Evolutionary conservation across 2,797 vertebrate species (phyloP).

Genomic region (Smutsia gigantea): DNA sequence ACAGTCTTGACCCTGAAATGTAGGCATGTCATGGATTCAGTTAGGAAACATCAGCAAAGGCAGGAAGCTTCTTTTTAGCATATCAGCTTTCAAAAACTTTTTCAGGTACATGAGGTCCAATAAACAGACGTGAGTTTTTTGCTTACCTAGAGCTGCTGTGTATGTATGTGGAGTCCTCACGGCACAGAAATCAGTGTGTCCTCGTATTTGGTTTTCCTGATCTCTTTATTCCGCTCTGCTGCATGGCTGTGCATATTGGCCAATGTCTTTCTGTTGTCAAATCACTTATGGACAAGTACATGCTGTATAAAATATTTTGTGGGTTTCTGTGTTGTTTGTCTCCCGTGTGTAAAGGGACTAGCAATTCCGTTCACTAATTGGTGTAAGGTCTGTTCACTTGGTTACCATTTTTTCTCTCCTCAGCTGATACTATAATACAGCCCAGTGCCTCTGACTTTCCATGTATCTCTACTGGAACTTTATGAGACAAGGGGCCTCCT

Average conservation of each 20-base stretch:
- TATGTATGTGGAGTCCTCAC: rapidly evolving
- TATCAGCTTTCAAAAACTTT: not conserved
- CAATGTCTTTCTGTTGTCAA: not conserved
- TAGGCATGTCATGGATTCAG: rapidly evolving
- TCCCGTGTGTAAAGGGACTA: not conserved
- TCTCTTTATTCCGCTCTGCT: not conserved
- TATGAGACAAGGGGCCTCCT: no score
- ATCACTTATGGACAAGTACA: not conserved
- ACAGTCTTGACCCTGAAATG: not conserved
- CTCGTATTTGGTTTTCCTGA: no score
- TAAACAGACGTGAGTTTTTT: not conserved
- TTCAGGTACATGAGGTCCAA: not conserved
- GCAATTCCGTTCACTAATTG: not conserved
- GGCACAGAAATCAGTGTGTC: not conserved
- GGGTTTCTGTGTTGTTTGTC: not conserved
- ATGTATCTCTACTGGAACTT: not conserved
- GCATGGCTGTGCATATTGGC: not conserved
- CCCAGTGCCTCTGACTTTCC: not conserved
- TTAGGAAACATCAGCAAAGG: not conserved
- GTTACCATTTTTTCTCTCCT: not conserved
- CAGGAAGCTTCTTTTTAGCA: not conserved
- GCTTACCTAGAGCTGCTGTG: not conserved
- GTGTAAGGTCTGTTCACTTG: not conserved
- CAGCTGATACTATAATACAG: not conserved
- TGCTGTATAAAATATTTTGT: not conserved